Percentiles rank a stretch among this genome's conserved stretches.
Evolutionary conservation across 1,140 invertebrate genomes (phyloP).

Genomic region (Camponotus pennsylvanicus): DNA sequence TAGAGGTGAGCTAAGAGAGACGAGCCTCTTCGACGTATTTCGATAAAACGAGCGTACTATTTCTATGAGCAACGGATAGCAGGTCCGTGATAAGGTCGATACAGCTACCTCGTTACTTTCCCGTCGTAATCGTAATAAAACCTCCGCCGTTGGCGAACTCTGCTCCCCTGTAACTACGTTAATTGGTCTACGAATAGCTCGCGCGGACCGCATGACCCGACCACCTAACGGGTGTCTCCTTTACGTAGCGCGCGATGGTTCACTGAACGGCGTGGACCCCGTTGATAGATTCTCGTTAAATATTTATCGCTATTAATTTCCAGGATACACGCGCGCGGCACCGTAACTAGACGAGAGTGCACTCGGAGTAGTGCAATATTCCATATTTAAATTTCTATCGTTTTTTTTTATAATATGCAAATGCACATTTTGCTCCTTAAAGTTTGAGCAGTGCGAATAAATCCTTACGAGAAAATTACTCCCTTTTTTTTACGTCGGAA

Average conservation of each 20-base stretch:
- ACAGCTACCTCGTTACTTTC: conserved; percentile 74
- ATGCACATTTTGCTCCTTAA: background rate
- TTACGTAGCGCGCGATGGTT: conserved; percentile 40
- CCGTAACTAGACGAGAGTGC: background rate
- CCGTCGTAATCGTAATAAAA: conserved; percentile 76
- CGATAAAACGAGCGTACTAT: conserved; percentile 52
- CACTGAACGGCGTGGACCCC: background rate
- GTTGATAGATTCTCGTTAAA: conserved; percentile 51
- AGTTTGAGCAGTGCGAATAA: background rate
- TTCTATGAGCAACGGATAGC: conserved; percentile 53
- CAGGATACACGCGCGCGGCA: too few species aligned
- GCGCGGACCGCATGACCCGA: conserved; percentile 56
- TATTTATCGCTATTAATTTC: conserved; percentile 62
- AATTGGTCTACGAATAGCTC: conserved; percentile 72
- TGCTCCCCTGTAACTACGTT: conserved; percentile 74
- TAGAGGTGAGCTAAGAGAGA: background rate
- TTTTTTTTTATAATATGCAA: background rate
- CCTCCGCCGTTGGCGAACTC: conserved; percentile 67
- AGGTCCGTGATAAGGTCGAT: conserved; percentile 68
- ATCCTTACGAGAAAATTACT: background rate
- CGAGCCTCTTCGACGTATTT: conserved; percentile 12
- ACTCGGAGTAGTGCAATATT: background rate
- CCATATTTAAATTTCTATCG: background rate
- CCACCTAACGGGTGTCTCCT: conserved; percentile 69
- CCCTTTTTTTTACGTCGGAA: background rate